phyloP scores from a whole-genome alignment of 2,113 vertebrate species.

The Acrocephalus arundinaceus region DNA sequence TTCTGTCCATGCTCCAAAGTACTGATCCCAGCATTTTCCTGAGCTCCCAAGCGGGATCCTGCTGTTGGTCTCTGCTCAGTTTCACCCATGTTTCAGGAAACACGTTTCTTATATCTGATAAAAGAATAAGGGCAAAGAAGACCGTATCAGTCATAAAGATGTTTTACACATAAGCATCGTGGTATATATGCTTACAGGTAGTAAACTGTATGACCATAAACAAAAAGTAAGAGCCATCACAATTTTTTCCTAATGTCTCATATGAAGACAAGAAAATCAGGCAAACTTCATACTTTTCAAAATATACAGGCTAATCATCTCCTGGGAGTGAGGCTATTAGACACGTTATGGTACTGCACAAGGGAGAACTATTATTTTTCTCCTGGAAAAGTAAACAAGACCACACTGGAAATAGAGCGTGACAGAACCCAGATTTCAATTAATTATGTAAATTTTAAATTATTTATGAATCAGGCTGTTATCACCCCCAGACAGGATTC shows the following conservation, averaged over 20 bases:
- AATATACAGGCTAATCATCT: not conserved
- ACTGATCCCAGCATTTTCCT: slow-evolving; percentile 93
- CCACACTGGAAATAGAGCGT: not conserved
- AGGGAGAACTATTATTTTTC: not conserved
- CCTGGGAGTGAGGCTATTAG: not conserved
- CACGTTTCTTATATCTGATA: slow-evolving; percentile 48
- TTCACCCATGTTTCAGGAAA: slow-evolving; percentile 85
- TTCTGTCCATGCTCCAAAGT: slow-evolving; percentile 93
- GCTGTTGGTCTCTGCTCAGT: slow-evolving; percentile 84
- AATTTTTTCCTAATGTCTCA: not conserved
- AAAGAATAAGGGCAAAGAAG: slow-evolving; percentile 15
- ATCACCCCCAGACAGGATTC: not conserved
- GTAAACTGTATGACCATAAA: not conserved
- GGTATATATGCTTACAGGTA: not conserved
- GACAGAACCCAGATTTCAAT: not conserved
- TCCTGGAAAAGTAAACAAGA: not conserved
- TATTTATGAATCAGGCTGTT: not conserved
- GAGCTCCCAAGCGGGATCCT: slow-evolving; percentile 89
- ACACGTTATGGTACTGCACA: not conserved
- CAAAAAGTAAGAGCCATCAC: not conserved
- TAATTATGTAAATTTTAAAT: not conserved
- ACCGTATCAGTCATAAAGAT: not conserved
- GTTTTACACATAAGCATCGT: not conserved
- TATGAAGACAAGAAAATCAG: not conserved
- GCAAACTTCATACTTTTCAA: not conserved